Percentiles rank a stretch among this genome's conserved stretches.
Conservation (phyloP, 1,140 invertebrate genomes). For the Formica selysi region DNA sequence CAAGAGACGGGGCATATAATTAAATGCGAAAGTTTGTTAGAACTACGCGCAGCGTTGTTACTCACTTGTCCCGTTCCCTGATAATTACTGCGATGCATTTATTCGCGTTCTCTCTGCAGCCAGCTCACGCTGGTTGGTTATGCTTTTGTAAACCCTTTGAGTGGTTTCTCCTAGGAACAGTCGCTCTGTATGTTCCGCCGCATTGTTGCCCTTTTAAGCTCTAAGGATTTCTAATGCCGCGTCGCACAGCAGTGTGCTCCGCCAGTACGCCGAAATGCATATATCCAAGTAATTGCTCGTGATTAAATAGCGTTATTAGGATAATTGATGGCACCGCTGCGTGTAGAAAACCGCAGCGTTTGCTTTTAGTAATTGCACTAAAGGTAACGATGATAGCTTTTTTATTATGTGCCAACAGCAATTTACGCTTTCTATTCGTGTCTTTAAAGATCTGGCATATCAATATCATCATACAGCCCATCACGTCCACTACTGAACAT, state of each 20-base stretch:
- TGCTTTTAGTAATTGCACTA: not conserved
- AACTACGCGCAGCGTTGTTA: conserved; percentile 49
- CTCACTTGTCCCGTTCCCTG: conserved; percentile 59
- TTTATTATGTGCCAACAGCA: not conserved
- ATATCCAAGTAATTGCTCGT: conserved; percentile 62
- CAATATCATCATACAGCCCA: not conserved
- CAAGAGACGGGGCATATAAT: conserved; percentile 55
- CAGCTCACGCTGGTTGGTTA: conserved; percentile 47
- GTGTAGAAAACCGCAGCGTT: conserved; percentile 13
- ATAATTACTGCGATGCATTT: conserved; percentile 61
- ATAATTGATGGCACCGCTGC: conserved; percentile 42
- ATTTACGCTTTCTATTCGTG: not conserved
- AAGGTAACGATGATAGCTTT: not conserved
- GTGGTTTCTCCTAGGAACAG: conserved; percentile 57
- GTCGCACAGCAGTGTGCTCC: conserved; percentile 18
- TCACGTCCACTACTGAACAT: too few relatives aligned
- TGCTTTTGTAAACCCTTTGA: conserved; percentile 63
- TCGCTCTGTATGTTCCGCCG: conserved; percentile 59
- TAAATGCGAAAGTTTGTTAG: conserved; percentile 64
- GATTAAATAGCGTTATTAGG: conserved; percentile 58
- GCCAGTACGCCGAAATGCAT: conserved; percentile 38
- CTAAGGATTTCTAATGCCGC: conserved; percentile 66
- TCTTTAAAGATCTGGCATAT: not conserved
- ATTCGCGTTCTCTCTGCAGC: conserved; percentile 58
- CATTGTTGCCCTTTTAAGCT: conserved; percentile 63